Evolutionary conservation across 2,797 vertebrate genomes (phyloP).

Genomic region (Enteromius unitaeniatus): DNA sequence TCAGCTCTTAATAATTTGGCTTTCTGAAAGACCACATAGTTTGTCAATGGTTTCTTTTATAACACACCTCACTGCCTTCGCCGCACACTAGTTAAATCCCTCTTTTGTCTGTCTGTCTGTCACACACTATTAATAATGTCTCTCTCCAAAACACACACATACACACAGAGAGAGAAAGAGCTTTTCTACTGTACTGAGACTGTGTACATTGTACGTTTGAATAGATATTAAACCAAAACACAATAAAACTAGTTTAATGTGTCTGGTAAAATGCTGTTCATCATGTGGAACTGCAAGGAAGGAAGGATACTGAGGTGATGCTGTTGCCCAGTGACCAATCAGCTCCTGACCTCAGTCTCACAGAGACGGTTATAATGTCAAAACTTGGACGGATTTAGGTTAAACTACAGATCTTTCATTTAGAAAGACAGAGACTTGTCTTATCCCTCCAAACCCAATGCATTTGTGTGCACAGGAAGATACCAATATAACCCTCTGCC

Average conservation of each 20-base stretch:
- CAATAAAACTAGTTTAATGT: conserved; percentile 60
- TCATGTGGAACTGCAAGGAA: conserved; percentile 43
- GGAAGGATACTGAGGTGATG: conserved; percentile 10
- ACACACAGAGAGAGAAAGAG: conserved; percentile 5
- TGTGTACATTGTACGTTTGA: conserved; percentile 23
- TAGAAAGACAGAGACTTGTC: conserved; percentile 54
- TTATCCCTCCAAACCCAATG: conserved; percentile 34
- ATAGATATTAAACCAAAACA: conserved; percentile 44
- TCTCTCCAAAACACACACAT: conserved; percentile 37
- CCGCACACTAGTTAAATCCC: conserved; percentile 51
- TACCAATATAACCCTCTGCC: conserved; percentile 54
- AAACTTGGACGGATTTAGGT: conserved; percentile 57
- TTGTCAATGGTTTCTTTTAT: conserved; percentile 55
- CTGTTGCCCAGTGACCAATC: conserved; percentile 46
- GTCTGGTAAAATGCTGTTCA: conserved; percentile 53
- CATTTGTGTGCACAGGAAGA: conserved; percentile 5
- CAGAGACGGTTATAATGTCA: conserved; percentile 46
- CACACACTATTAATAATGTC: conserved; percentile 51
- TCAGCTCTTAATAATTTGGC: conserved; percentile 63
- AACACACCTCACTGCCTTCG: conserved; percentile 51
- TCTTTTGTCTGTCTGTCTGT: conserved; percentile 53
- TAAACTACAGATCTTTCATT: conserved; percentile 61
- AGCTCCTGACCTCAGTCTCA: conserved; percentile 31
- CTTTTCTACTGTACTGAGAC: conserved; percentile 34
- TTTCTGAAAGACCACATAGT: conserved; percentile 62